phyloP scores from a whole-genome alignment of 2,888 invertebrate species.

The Agriotes lineatus region DNA sequence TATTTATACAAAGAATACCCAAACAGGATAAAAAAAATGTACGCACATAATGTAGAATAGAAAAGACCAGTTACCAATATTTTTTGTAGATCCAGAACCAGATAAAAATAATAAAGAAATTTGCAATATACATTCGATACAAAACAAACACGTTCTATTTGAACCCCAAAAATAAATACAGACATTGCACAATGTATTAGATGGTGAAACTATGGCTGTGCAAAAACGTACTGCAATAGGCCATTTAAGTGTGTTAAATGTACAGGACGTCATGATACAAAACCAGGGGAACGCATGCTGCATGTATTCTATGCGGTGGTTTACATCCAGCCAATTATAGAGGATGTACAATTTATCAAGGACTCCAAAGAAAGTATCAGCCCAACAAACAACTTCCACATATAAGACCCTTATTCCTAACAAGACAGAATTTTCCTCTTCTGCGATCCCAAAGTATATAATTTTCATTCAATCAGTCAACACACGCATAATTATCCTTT shows the following conservation, averaged over 20 bases:
- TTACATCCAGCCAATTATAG: background rate
- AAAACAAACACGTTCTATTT: too few relatives aligned
- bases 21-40: too few relatives aligned
- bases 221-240: background rate
- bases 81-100: too few relatives aligned
- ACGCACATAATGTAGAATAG: too few relatives aligned
- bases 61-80: too few relatives aligned
- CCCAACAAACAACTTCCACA: background rate
- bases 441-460: background rate
- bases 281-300: background rate
- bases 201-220: too few relatives aligned
- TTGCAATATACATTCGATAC: too few relatives aligned
- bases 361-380: background rate
- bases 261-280: background rate
- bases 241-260: background rate
- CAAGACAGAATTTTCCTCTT: background rate
- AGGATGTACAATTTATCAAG: constrained; percentile 1
- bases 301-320: background rate
- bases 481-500: background rate
- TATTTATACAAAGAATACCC: too few relatives aligned
- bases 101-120: too few relatives aligned
- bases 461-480: background rate
- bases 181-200: too few relatives aligned
- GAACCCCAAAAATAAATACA: too few relatives aligned
- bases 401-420: background rate